Base-by-base conservation (phyloP, 1,140 invertebrate species). In the Heliconius hewitsoni region DNA sequence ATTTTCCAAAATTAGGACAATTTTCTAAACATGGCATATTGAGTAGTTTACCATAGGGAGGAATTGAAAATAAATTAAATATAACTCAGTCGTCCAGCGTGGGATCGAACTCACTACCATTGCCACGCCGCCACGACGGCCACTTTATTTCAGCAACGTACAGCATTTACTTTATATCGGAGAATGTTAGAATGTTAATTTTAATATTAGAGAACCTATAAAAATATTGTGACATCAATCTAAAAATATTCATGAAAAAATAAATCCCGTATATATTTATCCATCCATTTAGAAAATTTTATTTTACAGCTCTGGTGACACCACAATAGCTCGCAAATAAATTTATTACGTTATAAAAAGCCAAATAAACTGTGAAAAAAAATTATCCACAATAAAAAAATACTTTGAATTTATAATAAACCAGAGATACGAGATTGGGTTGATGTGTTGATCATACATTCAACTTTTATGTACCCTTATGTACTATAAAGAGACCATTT, bases 261-360 rank as follows among this genome's bases (percentile, higher is more conserved):
- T 60, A 23, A 57, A 8, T 57, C n/a, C 55, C 55, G n/a, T 27
- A 23, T 57, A n/a, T 60, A 11, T 27, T 60, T 60, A 60, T 60
- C 34, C 34, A 60, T 60, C 2, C n/a, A 27, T n/a, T 60, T 27
- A 46, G n/a, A n/a, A 60, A 60, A 3, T 13, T 60, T 60, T 60
- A 60, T 23, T 60, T 60, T 60, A 60, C 1, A 60, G 55, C 55
- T 60, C 1, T 60, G 9, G 3, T 60, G 55, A 60, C 55, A 60
- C 2, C 4, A 30, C 27, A 66, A 66, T 66, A 3, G 9, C 23
- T 18, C 9, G 0, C 23, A 30, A 60, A 66, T 66, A 66, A 66
- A 66, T 37, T 72, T 39, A 72, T 72, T 34, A 11, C 34, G 71
- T n/a, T 71, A 39, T 71, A 71, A 71, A 71, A 71, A 18, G 6